Conservation (phyloP, 2,113 vertebrate genomes). For the Struthidea cinerea region DNA sequence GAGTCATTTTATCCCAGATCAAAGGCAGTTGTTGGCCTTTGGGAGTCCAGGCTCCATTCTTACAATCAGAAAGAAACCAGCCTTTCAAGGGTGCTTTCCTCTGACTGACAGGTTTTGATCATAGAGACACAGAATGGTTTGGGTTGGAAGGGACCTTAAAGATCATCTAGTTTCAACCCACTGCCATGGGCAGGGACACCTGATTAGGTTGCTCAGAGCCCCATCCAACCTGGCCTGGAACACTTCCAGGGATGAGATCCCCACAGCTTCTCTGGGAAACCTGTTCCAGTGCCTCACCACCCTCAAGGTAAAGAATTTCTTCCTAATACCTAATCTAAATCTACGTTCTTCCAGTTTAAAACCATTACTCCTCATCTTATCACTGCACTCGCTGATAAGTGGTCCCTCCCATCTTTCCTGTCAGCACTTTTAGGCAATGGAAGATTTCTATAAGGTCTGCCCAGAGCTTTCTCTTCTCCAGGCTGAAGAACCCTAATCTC, state of each 20-base stretch:
- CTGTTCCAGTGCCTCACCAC: neutral
- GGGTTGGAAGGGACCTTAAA: neutral
- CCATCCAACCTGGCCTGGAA: neutral
- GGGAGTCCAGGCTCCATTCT: neutral
- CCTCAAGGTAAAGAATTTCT: neutral
- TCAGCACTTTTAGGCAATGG: neutral
- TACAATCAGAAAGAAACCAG: neutral
- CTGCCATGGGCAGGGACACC: neutral
- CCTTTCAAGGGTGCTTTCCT: neutral
- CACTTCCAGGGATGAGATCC: neutral
- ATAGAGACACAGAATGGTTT: neutral
- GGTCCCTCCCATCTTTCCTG: neutral
- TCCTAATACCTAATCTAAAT: neutral
- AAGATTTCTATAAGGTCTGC: neutral
- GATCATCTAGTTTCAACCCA: neutral
- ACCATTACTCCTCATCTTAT: neutral
- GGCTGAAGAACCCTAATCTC: neutral
- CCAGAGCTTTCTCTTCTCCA: neutral
- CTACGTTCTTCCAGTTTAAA: neutral
- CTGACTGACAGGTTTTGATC: neutral
- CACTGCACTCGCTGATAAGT: neutral
- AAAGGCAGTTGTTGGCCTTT: neutral
- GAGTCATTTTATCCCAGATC: neutral
- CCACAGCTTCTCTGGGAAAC: neutral
- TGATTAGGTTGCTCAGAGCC: neutral